Evolutionary conservation across 2,797 vertebrate species (phyloP).

Genomic region (Coilia nasus): DNA sequence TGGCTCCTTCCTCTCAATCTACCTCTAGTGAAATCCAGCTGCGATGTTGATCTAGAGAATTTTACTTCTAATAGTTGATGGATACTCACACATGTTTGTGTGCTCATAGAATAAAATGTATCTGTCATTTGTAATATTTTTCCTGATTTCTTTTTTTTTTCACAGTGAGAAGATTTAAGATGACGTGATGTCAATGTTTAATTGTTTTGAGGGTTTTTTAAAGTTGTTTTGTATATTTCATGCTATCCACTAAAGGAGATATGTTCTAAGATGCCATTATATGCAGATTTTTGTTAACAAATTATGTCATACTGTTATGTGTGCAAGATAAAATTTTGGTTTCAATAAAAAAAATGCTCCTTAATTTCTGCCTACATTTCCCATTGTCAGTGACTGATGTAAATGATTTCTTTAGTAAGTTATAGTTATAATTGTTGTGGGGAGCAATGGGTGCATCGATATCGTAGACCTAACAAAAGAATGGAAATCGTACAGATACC

Average conservation of each 20-base stretch:
- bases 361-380: not conserved
- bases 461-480: too few species aligned
- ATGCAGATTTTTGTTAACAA: conserved; percentile 14
- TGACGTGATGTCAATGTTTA: not conserved
- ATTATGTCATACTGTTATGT: conserved; percentile 20
- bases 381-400: too few species aligned
- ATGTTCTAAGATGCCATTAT: not conserved
- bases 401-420: too few species aligned
- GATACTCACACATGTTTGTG: not conserved
- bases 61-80: not conserved
- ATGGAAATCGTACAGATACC: too few species aligned
- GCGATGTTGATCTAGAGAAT: not conserved
- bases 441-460: too few species aligned
- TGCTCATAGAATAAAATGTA: not conserved
- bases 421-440: too few species aligned
- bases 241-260: conserved; percentile 8
- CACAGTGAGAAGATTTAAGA: conserved; percentile 83
- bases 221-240: conserved; percentile 1
- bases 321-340: not conserved
- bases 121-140: conserved; percentile 2
- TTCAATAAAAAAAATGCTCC: not conserved
- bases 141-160: conserved; percentile 33
- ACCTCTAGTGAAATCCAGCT: not conserved
- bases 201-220: not conserved
- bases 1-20: not conserved